A percentile compares a stretch with the other conserved stretches of the same genome.
Conservation (phyloP, 2,113 vertebrate species). For the Psilopsiagon aymara region DNA sequence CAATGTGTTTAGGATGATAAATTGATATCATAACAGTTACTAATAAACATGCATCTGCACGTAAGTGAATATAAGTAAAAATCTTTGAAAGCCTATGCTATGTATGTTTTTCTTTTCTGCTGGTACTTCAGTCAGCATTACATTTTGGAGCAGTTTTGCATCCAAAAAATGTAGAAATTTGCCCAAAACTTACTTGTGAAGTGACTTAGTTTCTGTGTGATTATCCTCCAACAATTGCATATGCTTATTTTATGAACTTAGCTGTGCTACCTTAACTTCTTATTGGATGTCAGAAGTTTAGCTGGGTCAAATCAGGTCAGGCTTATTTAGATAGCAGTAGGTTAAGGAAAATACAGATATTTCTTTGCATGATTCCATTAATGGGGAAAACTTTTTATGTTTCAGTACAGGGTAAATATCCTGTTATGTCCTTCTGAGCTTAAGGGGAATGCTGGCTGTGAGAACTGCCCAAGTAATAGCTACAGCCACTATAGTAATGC, state of each 20-base stretch:
- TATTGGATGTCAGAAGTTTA: constrained; percentile 43
- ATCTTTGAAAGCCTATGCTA: background rate
- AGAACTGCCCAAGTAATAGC: background rate
- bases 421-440: background rate
- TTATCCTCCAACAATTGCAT: constrained; percentile 44
- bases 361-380: background rate
- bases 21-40: background rate
- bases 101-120: constrained; percentile 47
- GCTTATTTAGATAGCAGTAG: constrained; percentile 12
- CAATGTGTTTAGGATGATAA: background rate
- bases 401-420: background rate
- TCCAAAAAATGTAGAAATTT: constrained; percentile 47
- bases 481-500: background rate
- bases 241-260: constrained; percentile 49
- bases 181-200: constrained; percentile 36
- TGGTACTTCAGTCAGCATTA: constrained; percentile 32
- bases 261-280: constrained; percentile 42
- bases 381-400: background rate
- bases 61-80: background rate
- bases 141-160: constrained; percentile 61
- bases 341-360: background rate
- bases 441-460: background rate
- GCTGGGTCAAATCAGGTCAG: constrained; percentile 41
- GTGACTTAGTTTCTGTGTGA: constrained; percentile 43
- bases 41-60: background rate